Evolutionary conservation across 2,113 vertebrate genomes (phyloP), one percentile per base, ranked within the genome.

Genomic region (Lutjanus erythropterus): DNA sequence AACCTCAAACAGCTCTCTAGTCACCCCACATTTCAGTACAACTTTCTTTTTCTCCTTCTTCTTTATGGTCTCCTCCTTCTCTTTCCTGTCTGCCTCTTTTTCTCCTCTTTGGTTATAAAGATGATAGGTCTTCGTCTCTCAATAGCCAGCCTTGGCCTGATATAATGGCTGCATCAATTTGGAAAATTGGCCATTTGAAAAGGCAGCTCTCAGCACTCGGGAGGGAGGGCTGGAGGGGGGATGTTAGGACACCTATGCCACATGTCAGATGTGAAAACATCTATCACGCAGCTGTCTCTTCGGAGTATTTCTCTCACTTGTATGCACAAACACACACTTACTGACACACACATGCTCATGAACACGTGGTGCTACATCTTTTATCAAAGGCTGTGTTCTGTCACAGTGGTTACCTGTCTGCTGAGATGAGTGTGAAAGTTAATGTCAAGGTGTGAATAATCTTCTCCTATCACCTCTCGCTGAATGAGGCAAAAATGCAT

Each of bases 161-260:
- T 46, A 33, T 83, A 37, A 81, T 75, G 66, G 55, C 67, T 69
- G 35, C 50, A 79, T 80, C 67, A 70, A 72, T 89, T 88, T 83
- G 21, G 59, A 84, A 79, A 71, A 81, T 58, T 74, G 80, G 55
- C 44, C 44, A 69, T 80, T 81, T 89, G 71, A 83, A 79, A 72
- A 55, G 76, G 27, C 29, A 65, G 42, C 39, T 23, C 67, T 53
- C 15, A 62, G 25, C 53, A n/a, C 18, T 15, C 8, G 25, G 29
- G 44, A 60, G 47, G 19, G 5, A 68, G 39, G 25, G 37, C 16
- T 25, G 23, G 14, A 15, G 14, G 65, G 49, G 71, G 65, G 75
- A 87, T 50, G 23, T 52, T 49, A 73, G 53, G 71, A 71, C 55
- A 47, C 39, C 55, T 78, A 55, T 78, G 46, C 49, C 68, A 52